phyloP scores from a whole-genome alignment of 1,140 invertebrate species.

The Trachymyrmex septentrionalis region DNA sequence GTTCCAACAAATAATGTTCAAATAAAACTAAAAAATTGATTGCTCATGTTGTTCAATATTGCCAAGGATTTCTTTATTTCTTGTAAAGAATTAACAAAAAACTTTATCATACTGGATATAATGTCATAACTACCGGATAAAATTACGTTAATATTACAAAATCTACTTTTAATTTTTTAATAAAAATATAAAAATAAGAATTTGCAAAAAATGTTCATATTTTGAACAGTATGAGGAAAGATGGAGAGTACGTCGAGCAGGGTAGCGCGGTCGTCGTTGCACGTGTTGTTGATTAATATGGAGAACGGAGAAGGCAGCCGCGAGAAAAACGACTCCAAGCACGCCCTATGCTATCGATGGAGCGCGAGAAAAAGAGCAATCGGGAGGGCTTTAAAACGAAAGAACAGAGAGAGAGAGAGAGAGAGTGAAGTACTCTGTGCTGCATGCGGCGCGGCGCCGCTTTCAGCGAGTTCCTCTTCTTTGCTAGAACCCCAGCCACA shows the following conservation, averaged over 20 bases:
- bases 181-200: neutral
- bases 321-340: conserved; percentile 33
- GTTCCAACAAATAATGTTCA: no score
- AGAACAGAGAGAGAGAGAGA: neutral
- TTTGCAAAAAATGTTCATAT: neutral
- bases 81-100: neutral
- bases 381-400: conserved; percentile 46
- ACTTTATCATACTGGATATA: neutral
- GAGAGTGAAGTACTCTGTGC: neutral
- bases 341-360: conserved; percentile 40
- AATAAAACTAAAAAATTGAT: conserved; percentile 10
- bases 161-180: neutral
- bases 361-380: conserved; percentile 57
- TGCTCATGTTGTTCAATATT: neutral
- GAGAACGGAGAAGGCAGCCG: conserved; percentile 18
- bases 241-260: neutral
- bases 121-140: neutral
- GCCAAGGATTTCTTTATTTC: neutral
- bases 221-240: neutral
- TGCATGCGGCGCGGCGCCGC: neutral
- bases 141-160: neutral
- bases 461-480: conserved; percentile 41
- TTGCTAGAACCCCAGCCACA: conserved; percentile 13
- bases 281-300: conserved; percentile 62
- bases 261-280: neutral